These are phyloP conservation scores for Agrotis exclamationis DNA, from an alignment of 2,888 invertebrate genomes.

Conservation along the genomic window DNA sequence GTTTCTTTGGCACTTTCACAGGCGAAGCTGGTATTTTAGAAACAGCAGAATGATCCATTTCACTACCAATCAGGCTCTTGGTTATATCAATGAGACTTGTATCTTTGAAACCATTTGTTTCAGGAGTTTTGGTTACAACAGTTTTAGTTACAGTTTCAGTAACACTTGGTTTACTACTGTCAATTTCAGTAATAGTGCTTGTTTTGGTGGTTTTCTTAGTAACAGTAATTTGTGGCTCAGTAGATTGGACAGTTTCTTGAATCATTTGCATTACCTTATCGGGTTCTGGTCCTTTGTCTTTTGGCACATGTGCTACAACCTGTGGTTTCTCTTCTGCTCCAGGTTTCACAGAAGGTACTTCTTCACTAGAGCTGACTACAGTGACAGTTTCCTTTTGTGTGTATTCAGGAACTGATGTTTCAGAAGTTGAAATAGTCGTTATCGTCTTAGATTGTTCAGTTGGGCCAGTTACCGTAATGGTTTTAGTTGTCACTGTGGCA, in stretches of 20 bases:
- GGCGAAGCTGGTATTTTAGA: constrained; percentile 63
- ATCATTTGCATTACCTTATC: constrained; percentile 48
- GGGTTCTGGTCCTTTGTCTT: constrained; percentile 28
- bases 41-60: constrained; percentile 66
- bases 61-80: constrained; percentile 67
- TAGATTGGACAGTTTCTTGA: constrained; percentile 53
- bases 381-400: constrained; percentile 25
- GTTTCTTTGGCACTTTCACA: constrained; percentile 11
- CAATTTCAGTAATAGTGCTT: constrained; percentile 15
- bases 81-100: constrained; percentile 59
- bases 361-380: constrained; percentile 28
- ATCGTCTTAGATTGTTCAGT: constrained; percentile 28
- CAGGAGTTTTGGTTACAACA: constrained; percentile 22
- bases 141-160: constrained; percentile 28
- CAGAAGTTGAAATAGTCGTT: constrained; percentile 34
- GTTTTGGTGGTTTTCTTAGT: constrained; percentile 32
- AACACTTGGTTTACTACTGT: constrained; percentile 26
- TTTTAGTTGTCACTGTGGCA: constrained; percentile 36
- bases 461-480: constrained; percentile 25
- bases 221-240: constrained; percentile 50
- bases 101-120: constrained; percentile 48
- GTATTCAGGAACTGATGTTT: constrained; percentile 27
- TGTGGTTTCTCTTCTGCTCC: constrained; percentile 20
- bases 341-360: background rate
- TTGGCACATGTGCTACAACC: background rate